Base-by-base conservation (phyloP, 2,113 vertebrate genomes). In the Colossoma macropomum region DNA sequence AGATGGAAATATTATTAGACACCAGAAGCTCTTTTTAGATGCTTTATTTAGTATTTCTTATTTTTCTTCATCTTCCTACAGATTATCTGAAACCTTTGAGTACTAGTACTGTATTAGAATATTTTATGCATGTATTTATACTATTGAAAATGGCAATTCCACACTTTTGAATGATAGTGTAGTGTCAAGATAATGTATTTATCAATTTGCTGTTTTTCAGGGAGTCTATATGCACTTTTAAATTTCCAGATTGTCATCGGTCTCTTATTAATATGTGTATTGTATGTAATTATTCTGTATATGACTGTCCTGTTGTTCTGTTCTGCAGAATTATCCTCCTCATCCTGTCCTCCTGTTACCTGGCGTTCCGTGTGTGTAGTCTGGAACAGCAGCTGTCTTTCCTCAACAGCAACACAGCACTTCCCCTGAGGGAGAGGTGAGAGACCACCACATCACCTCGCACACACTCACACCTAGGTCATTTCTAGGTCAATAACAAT, bases 291-390 rank as follows among this genome's bases (percentile, higher is more conserved):
- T 68, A 34, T 68, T 68, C 30, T 38, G 30, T 23, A 21, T 9
- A 5, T 68, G n/a, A 56, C 19, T 6, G 0, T 11, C 11, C 11
- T 19, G 32, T 25, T 80, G 68, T 13, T 80, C 25, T 52, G 21
- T 66, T 30, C 34, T 13, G 87, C 85, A 97, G 91, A 84, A 96
- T 95, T 90, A 95, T 94, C 59, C 94, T 97, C 81, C 94, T 98
- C 91, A 95, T 97, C 1, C 85, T 96, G 81, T 98, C 97, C 0
- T 98, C 97, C 0, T 98, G 95, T 0, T 98, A 98, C 83, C 92
- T 98, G 95, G 97, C 97, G 0, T 97, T 98, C 84, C 95, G 97
- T 30, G 97, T 98, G 87, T 98, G 96, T 89, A 96, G 92, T 69
- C 93, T 98, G 93, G 97, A 98, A 89, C 96, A 97, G 92, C 96